Percentiles rank a stretch among this genome's conserved stretches.
Conservation (phyloP, 2,888 invertebrate species). For the Globia sparganii region DNA sequence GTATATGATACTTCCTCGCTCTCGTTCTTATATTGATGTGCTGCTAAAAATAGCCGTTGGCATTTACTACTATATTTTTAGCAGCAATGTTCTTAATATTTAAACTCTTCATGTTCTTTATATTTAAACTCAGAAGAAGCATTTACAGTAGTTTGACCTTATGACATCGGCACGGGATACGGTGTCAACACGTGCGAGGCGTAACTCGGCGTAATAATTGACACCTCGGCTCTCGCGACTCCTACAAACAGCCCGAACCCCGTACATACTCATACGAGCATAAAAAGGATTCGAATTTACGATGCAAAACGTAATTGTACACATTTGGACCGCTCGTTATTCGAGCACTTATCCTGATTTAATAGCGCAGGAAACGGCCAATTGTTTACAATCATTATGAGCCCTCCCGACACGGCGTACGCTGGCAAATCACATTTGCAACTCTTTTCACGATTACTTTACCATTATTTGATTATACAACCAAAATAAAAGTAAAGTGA, state of each 20-base stretch:
- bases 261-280: slow-evolving; percentile 46
- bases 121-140: slow-evolving; percentile 39
- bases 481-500: not conserved
- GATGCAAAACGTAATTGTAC: slow-evolving; percentile 62
- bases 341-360: slow-evolving; percentile 67
- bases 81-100: slow-evolving; percentile 24
- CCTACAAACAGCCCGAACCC: slow-evolving; percentile 29
- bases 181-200: slow-evolving; percentile 46
- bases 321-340: slow-evolving; percentile 57
- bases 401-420: slow-evolving; percentile 51
- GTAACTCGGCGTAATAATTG: slow-evolving; percentile 53
- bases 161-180: slow-evolving; percentile 36
- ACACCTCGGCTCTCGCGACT: slow-evolving; percentile 34
- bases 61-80: slow-evolving; percentile 8
- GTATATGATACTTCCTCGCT: not conserved
- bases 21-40: not conserved
- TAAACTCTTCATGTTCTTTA: slow-evolving; percentile 26
- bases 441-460: slow-evolving; percentile 20
- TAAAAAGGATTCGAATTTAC: slow-evolving; percentile 64
- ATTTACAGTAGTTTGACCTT: slow-evolving; percentile 44
- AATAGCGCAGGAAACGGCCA: slow-evolving; percentile 66
- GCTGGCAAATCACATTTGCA: slow-evolving; percentile 34
- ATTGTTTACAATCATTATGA: slow-evolving; percentile 68
- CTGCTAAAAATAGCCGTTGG: slow-evolving; percentile 22
- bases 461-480: slow-evolving; percentile 16